phyloP scores from a whole-genome alignment of 2,888 invertebrate genomes.

The Latrodectus hesperus region DNA sequence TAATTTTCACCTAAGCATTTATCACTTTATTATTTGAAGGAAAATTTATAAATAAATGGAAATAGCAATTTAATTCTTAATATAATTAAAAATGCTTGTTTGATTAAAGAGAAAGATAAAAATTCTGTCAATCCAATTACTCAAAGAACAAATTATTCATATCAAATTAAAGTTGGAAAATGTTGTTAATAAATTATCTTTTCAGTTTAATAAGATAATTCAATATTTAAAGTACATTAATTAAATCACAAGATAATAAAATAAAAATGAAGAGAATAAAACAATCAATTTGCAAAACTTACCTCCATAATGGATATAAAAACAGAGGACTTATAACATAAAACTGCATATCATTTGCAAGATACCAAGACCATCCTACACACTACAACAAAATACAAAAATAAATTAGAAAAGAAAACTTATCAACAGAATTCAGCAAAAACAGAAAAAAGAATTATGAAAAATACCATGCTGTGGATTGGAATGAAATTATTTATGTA shows the following conservation, averaged over 20 bases:
- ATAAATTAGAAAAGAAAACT: not conserved
- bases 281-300: slow-evolving; percentile 9
- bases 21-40: no score
- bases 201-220: not conserved
- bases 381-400: slow-evolving; percentile 59
- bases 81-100: no score
- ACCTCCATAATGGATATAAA: slow-evolving; percentile 69
- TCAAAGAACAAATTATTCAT: no score
- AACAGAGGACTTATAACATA: slow-evolving; percentile 70
- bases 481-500: slow-evolving; percentile 69
- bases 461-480: slow-evolving; percentile 51
- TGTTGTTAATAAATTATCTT: no score
- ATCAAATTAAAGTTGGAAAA: no score
- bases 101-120: no score
- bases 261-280: slow-evolving; percentile 21
- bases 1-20: no score
- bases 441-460: not conserved
- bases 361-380: slow-evolving; percentile 70
- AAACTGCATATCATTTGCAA: slow-evolving; percentile 70
- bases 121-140: no score
- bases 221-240: not conserved
- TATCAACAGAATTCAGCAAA: not conserved
- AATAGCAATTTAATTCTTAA: no score
- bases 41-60: no score
- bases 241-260: not conserved